A percentile compares a stretch with the other conserved stretches of the same genome.
Evolutionary conservation across 2,888 invertebrate genomes (phyloP).

Genomic region (Acanthosepion lycidas): DNA sequence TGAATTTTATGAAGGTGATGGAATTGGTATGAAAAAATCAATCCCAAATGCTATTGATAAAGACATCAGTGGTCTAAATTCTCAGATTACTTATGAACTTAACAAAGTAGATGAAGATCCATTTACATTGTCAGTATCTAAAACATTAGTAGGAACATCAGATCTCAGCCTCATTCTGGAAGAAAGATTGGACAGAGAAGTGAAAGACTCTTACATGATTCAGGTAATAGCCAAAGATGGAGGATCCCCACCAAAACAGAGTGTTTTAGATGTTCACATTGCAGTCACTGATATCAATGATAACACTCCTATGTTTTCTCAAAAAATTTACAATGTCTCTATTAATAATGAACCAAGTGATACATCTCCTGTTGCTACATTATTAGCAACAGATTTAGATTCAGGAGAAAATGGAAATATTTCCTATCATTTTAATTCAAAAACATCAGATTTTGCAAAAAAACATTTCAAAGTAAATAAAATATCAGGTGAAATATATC

Average conservation of each 20-base stretch:
- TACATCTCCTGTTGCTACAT: not conserved
- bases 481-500: not conserved
- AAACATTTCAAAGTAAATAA: not conserved
- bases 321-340: slow-evolving; percentile 8
- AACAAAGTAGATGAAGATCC: slow-evolving; percentile 15
- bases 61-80: not conserved
- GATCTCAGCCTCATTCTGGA: not conserved
- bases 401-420: not conserved
- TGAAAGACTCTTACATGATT: slow-evolving; percentile 4
- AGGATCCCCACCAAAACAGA: slow-evolving; percentile 17
- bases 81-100: slow-evolving; percentile 38
- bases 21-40: slow-evolving; percentile 3
- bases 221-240: slow-evolving; percentile 36
- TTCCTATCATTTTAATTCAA: slow-evolving; percentile 37
- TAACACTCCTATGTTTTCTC: not conserved
- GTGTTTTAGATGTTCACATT: not conserved
- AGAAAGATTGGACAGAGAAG: slow-evolving; percentile 41
- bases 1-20: not conserved
- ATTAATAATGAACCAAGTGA: not conserved
- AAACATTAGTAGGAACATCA: not conserved
- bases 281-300: slow-evolving; percentile 38
- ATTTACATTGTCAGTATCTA: slow-evolving; percentile 6
- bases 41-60: not conserved
- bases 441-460: slow-evolving; percentile 4
- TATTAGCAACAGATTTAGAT: not conserved